Evolutionary conservation across 2,797 vertebrate species (phyloP).

Genomic region (Natrix natrix): DNA sequence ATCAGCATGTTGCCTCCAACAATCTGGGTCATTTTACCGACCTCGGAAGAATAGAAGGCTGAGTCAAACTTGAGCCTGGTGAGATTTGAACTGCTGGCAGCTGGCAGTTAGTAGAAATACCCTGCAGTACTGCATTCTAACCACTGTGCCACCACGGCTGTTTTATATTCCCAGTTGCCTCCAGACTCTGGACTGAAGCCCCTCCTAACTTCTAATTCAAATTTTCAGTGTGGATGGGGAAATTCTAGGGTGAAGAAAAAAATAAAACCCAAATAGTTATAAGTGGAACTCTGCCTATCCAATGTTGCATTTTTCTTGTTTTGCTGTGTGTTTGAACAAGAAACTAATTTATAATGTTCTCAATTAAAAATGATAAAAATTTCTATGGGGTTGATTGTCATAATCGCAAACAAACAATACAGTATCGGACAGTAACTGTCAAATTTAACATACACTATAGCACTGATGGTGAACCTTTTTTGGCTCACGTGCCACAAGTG

Average conservation of each 20-base stretch:
- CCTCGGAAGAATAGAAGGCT: no score
- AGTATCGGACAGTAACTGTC: slow-evolving; percentile 10
- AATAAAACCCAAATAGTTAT: not conserved
- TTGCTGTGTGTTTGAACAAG: not conserved
- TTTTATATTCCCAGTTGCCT: not conserved
- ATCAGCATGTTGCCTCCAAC: no score
- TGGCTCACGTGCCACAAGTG: no score
- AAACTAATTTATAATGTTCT: slow-evolving; percentile 6
- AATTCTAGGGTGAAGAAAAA: not conserved
- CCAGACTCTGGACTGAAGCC: not conserved
- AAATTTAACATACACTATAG: slow-evolving; percentile 9
- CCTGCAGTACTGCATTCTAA: no score
- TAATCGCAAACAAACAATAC: slow-evolving; percentile 11
- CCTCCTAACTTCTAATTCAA: not conserved
- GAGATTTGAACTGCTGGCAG: no score
- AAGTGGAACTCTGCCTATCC: not conserved
- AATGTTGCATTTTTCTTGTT: not conserved
- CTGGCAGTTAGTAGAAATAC: no score
- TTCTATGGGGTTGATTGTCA: slow-evolving; percentile 15
- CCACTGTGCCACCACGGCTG: no score
- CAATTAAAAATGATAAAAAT: slow-evolving; percentile 18
- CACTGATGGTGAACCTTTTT: no score
- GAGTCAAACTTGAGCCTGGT: no score
- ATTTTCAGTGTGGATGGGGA: not conserved
- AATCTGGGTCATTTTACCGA: no score